Evolutionary conservation across 2,797 vertebrate genomes (phyloP).

Genomic region (Meriones psammophilus): DNA sequence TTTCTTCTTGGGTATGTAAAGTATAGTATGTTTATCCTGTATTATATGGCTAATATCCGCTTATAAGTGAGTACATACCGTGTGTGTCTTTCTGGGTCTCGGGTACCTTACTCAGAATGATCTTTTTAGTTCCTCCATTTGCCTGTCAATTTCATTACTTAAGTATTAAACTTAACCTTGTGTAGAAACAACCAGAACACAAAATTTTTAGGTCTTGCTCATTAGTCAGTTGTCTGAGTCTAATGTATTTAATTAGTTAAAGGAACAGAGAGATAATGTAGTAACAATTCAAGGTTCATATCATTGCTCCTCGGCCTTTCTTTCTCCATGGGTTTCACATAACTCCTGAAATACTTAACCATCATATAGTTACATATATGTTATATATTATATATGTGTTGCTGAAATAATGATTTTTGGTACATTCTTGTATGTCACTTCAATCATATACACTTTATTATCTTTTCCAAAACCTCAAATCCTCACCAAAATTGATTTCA

Average conservation of each 20-base stretch:
- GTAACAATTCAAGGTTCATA: not conserved
- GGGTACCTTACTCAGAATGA: too few relatives aligned
- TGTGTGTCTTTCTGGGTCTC: too few relatives aligned
- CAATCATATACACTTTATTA: not conserved
- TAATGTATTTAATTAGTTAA: conserved; percentile 43
- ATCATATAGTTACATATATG: not conserved
- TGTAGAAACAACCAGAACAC: not conserved
- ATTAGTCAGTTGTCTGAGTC: conserved; percentile 12
- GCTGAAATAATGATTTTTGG: conserved; percentile 48
- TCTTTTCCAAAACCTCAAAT: not conserved
- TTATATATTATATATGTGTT: not conserved
- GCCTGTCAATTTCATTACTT: not conserved
- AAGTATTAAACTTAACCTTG: not conserved
- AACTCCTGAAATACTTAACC: not conserved
- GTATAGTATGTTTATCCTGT: too few relatives aligned
- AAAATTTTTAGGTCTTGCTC: not conserved
- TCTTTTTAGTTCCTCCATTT: too few relatives aligned
- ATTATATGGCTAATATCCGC: too few relatives aligned
- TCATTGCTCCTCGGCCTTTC: not conserved
- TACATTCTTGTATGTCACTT: not conserved
- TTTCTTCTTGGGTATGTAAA: too few relatives aligned
- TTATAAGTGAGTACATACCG: too few relatives aligned
- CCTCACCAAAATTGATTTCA: not conserved
- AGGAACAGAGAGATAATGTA: not conserved
- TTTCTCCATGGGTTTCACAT: not conserved